Conservation (phyloP, 2,888 invertebrate species). For the Agrotis exclamationis region DNA sequence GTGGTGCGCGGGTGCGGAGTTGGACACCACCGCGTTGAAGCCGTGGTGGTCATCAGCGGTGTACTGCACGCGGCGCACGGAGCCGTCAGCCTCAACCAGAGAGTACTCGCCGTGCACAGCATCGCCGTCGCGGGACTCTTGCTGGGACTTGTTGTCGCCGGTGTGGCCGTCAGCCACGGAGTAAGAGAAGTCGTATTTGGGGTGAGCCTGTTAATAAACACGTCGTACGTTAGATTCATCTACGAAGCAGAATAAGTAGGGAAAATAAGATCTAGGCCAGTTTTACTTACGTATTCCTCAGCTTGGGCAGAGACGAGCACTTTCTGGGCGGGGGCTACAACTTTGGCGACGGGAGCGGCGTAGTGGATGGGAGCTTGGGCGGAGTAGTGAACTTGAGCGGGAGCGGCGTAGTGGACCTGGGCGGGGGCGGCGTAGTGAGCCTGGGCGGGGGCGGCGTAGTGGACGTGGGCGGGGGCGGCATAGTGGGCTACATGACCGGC, state of each 20-base stretch:
- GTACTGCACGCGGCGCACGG: constrained; percentile 90
- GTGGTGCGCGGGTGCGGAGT: constrained; percentile 80
- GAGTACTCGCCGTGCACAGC: constrained; percentile 91
- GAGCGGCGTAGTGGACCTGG: constrained; percentile 64
- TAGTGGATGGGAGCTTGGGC: constrained; percentile 68
- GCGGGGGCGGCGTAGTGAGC: constrained; percentile 69
- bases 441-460: constrained; percentile 61
- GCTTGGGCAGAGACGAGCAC: constrained; percentile 71
- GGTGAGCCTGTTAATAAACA: constrained; percentile 81
- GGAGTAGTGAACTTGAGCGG: constrained; percentile 70
- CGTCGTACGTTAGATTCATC: not conserved
- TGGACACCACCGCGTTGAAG: constrained; percentile 84
- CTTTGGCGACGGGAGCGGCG: constrained; percentile 74
- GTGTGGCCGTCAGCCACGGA: constrained; percentile 91
- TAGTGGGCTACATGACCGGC: constrained; percentile 65
- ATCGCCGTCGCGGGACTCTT: constrained; percentile 91
- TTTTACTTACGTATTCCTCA: constrained; percentile 76
- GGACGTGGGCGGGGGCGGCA: constrained; percentile 65
- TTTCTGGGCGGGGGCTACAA: constrained; percentile 69
- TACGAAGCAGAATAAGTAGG: not conserved
- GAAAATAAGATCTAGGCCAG: not conserved
- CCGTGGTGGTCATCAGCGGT: constrained; percentile 89
- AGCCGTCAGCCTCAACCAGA: constrained; percentile 88
- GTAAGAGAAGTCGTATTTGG: constrained; percentile 91
- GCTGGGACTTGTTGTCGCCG: constrained; percentile 92